Evolutionary conservation across 2,113 vertebrate species (phyloP).

Genomic region (Pheucticus melanocephalus): DNA sequence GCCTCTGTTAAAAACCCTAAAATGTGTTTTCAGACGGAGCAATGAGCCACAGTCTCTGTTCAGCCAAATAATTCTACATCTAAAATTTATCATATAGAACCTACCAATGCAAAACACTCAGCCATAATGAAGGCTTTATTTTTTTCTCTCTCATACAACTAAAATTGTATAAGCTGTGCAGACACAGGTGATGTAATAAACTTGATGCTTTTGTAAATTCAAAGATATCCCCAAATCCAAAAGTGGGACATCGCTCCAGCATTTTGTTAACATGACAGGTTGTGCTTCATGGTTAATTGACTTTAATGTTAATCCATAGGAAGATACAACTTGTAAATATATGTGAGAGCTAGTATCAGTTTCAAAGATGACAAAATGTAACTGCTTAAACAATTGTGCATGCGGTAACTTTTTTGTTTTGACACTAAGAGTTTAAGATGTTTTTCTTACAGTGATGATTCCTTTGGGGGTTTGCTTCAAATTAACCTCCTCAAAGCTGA

Average conservation of each 20-base stretch:
- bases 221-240: not conserved
- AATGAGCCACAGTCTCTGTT: not conserved
- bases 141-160: not conserved
- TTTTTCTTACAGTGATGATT: not conserved
- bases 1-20: not conserved
- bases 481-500: not conserved
- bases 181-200: fast-evolving
- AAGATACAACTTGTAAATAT: not conserved
- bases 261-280: not conserved
- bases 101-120: not conserved
- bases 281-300: not conserved
- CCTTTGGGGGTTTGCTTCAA: not conserved
- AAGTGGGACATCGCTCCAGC: not conserved
- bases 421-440: not conserved
- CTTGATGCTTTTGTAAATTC: not conserved
- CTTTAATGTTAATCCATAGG: not conserved
- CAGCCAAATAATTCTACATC: not conserved
- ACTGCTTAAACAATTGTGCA: not conserved
- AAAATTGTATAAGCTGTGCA: not conserved
- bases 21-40: not conserved
- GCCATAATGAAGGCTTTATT: not conserved
- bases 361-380: not conserved
- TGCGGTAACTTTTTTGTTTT: not conserved
- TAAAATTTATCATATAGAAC: not conserved
- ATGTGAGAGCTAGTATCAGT: not conserved